phyloP scores from a whole-genome alignment of 2,113 vertebrate species.

The Leucoraja erinaceus region DNA sequence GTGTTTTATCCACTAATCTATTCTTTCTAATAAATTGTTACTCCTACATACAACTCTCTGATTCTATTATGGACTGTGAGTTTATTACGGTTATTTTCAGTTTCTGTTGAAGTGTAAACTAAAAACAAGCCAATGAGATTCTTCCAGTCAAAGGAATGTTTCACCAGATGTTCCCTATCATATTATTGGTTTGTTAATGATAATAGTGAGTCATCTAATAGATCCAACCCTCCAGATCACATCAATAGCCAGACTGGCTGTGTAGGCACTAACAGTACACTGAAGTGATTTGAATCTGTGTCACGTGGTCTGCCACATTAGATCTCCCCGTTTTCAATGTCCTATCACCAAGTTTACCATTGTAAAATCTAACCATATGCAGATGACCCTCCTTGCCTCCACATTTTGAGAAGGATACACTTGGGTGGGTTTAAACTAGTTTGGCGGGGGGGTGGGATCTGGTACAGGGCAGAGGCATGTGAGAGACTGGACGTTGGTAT shows the following conservation, averaged over 20 bases:
- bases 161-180: too few species aligned
- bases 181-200: background rate
- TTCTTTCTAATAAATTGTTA: too few species aligned
- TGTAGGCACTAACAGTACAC: background rate
- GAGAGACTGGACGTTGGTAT: too few species aligned
- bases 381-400: background rate
- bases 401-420: background rate
- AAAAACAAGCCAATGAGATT: background rate
- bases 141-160: background rate
- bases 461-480: too few species aligned
- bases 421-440: too few species aligned
- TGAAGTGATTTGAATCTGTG: background rate
- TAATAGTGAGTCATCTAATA: background rate
- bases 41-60: background rate
- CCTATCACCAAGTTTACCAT: background rate
- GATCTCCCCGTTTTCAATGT: background rate
- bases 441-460: too few species aligned
- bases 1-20: too few species aligned
- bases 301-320: background rate
- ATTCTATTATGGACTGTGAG: background rate
- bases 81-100: background rate
- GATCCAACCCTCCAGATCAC: background rate
- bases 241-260: background rate
- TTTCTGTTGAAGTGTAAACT: background rate
- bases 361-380: background rate